Evolutionary conservation across 2,797 vertebrate genomes (phyloP).

Genomic region (Esox masquinongy): DNA sequence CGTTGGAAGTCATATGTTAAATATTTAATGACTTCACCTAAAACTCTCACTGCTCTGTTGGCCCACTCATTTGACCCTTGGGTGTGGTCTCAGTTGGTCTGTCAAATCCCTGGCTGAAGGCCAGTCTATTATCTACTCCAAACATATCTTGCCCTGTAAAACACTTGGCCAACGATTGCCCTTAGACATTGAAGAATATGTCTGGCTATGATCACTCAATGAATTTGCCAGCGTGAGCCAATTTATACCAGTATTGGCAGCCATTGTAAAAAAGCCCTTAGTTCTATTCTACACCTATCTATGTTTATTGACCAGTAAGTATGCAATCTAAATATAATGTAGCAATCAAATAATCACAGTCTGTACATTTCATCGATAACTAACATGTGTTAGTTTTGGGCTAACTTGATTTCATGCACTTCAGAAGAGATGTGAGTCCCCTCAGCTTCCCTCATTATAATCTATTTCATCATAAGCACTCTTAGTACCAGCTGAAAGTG

Average conservation of each 20-base stretch:
- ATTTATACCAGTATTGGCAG: slow-evolving; percentile 12
- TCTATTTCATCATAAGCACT: slow-evolving; percentile 59
- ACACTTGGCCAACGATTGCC: slow-evolving; percentile 21
- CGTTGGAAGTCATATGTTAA: slow-evolving; percentile 14
- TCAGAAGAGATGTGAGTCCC: slow-evolving; percentile 16
- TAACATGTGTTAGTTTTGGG: too few relatives aligned
- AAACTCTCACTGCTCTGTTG: slow-evolving; percentile 11
- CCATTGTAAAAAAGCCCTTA: neutral
- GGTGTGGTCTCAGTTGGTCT: slow-evolving; percentile 21
- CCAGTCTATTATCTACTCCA: slow-evolving; percentile 37
- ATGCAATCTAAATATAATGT: neutral
- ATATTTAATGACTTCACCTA: slow-evolving; percentile 21
- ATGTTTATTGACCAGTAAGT: neutral
- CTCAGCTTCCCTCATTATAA: slow-evolving; percentile 55
- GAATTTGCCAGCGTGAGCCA: slow-evolving; percentile 11
- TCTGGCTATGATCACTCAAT: slow-evolving; percentile 12
- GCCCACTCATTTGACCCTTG: slow-evolving; percentile 2
- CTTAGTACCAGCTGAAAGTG: slow-evolving; percentile 48
- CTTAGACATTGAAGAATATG: slow-evolving; percentile 26
- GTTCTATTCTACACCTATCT: neutral
- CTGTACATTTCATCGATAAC: too few relatives aligned
- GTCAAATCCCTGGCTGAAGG: slow-evolving; percentile 34
- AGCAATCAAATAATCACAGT: neutral
- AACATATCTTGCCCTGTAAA: slow-evolving; percentile 20
- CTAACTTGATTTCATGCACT: neutral